A percentile compares a stretch with the other conserved stretches of the same genome.
Conservation (phyloP, 2,888 invertebrate species). For the Leucophenga maculata region DNA sequence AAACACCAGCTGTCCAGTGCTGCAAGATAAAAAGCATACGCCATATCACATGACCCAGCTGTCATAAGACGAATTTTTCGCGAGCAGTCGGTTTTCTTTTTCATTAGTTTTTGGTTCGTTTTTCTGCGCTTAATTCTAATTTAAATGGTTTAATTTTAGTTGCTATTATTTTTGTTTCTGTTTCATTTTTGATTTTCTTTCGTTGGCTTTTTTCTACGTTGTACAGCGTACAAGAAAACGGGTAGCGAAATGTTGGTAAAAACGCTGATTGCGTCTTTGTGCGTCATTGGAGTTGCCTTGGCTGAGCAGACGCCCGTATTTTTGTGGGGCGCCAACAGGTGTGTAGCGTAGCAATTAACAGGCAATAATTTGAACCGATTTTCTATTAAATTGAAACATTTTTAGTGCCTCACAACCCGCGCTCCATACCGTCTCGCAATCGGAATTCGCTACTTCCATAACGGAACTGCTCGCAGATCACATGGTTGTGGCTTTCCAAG, state of each 20-base stretch:
- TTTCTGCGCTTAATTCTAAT: conserved; percentile 30
- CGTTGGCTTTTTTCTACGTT: conserved; percentile 29
- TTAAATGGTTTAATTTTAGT: conserved; percentile 13
- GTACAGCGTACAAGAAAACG: conserved; percentile 34
- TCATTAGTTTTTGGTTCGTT: conserved; percentile 58
- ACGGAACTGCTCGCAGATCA: conserved; percentile 59
- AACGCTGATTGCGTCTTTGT: conserved; percentile 59
- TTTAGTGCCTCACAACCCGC: conserved; percentile 59
- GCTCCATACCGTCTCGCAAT: conserved; percentile 55
- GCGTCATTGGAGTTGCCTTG: conserved; percentile 61
- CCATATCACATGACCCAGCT: conserved; percentile 20
- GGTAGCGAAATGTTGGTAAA: conserved; percentile 59
- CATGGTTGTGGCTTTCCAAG: conserved; percentile 73
- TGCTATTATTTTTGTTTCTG: conserved; percentile 42
- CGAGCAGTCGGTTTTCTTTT: conserved; percentile 49
- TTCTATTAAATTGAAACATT: background rate
- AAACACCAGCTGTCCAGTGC: conserved; percentile 42
- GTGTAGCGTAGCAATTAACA: conserved; percentile 37
- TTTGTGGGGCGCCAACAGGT: conserved; percentile 74
- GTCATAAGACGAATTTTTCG: conserved; percentile 26
- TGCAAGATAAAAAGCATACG: too few species aligned
- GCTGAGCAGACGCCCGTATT: conserved; percentile 75
- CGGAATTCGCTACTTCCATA: conserved; percentile 58
- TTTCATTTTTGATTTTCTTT: conserved; percentile 42
- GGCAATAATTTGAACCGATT: background rate